Percentiles rank a stretch among this genome's conserved stretches.
Evolutionary conservation across 2,113 vertebrate species (phyloP).

Genomic region (Zapus hudsonius): DNA sequence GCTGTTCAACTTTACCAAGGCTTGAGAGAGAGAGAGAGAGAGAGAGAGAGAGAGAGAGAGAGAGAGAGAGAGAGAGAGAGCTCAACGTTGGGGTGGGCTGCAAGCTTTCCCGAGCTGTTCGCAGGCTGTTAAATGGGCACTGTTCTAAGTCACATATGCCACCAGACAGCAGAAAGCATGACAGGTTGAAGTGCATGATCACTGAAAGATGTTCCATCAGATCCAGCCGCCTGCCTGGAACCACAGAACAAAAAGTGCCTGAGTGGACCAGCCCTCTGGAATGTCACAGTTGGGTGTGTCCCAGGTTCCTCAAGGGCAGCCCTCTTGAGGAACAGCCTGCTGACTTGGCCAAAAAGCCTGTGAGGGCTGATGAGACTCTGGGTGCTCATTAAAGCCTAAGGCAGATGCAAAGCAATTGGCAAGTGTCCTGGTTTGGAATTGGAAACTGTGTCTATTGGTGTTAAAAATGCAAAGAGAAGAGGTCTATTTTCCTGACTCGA

Average conservation of each 20-base stretch:
- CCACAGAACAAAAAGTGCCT: background rate
- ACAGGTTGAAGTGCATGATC: background rate
- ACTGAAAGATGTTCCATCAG: slow-evolving; percentile 31
- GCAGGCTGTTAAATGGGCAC: background rate
- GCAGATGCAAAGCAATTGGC: background rate
- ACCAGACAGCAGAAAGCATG: background rate
- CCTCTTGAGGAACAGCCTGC: background rate
- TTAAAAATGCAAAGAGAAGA: slow-evolving; percentile 56
- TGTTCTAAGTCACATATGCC: background rate
- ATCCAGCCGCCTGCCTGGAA: background rate
- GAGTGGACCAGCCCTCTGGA: background rate
- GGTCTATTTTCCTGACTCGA: slow-evolving; percentile 68
- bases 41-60: too few species aligned
- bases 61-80: too few species aligned
- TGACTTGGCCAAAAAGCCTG: background rate
- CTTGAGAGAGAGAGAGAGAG: too few species aligned
- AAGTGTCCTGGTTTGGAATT: background rate
- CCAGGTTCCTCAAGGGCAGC: background rate
- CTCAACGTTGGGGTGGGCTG: slow-evolving; percentile 75
- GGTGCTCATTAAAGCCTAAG: slow-evolving; percentile 5
- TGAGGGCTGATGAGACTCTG: background rate
- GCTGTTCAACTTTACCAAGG: slow-evolving; percentile 81
- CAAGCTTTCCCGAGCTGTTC: slow-evolving; percentile 68
- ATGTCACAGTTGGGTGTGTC: background rate
- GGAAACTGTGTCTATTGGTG: background rate